Base-by-base conservation (phyloP, 2,888 invertebrate species). In the Empis livida region DNA sequence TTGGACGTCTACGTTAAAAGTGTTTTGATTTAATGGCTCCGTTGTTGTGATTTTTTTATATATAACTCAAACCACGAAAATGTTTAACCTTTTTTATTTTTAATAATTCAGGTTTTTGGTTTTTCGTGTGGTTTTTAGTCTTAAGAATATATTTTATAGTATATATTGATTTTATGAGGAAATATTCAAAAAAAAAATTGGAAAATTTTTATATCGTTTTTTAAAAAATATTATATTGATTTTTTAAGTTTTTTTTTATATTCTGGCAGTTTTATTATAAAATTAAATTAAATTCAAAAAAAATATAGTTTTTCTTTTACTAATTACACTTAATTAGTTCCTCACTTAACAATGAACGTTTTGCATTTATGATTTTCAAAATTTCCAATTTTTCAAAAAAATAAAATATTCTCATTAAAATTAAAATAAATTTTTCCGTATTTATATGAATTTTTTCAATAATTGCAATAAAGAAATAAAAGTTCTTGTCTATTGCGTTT, bases 41-140 rank as follows among this genome's bases (percentile, higher is more conserved):
- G 67, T 68, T 68, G 66, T 68, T 64, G 61, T 63, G 60, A 61
- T 61, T 64, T 67, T 67, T 48, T 50, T 49, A 49, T 50, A 52
- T 49, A 50, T 54, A 50, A 46, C 50, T 50, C 30, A 51, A 54
- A 52, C 48, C 51, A 43, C 45, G 49, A 53, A 51, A 47, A 43
- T 49, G 45, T 48, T 43, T 27, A 39, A 41, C 17, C n/a, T n/a
- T n/a, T n/a, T n/a, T n/a, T 47, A 43, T 40, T 41, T 35, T 31
- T 9, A 11, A 10, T 11, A n/a, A 41, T 15, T 27, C n/a, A 17
- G 13, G 20, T 45, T 20, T 40, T 11, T 39, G 10, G 35, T 45
- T 41, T 44, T 43, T 37, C 31, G 30, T 39, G 35, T 15, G 23
- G 27, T 42, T 39, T 5, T 5, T 27, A 27, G 23, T 35, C n/a